Conservation (phyloP, 2,888 invertebrate species). For the Mantis religiosa region DNA sequence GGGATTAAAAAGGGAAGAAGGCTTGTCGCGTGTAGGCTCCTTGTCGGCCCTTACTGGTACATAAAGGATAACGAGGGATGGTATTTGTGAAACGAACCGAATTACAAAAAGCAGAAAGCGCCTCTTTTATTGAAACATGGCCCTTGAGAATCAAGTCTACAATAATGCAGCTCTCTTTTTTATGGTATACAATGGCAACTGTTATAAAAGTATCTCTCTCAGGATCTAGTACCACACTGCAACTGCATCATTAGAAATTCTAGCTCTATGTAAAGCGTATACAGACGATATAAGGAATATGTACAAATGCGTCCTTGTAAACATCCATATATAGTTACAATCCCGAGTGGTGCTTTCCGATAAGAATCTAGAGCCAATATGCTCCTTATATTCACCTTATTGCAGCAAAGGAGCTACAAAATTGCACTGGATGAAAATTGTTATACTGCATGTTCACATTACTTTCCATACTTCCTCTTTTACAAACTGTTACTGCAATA, state of each 20-base stretch:
- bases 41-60: not conserved
- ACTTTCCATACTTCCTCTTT: no score
- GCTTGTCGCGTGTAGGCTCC: not conserved
- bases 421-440: no score
- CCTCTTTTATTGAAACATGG: not conserved
- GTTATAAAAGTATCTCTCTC: not conserved
- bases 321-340: no score
- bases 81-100: not conserved
- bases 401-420: no score
- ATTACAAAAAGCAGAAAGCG: not conserved
- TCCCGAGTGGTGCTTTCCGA: no score
- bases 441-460: no score
- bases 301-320: no score
- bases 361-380: no score
- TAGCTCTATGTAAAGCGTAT: not conserved
- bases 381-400: no score
- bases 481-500: no score
- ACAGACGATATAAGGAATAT: not conserved
- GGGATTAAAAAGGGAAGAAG: not conserved
- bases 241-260: not conserved
- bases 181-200: not conserved
- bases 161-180: not conserved
- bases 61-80: not conserved
- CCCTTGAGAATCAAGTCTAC: not conserved
- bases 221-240: not conserved